These are phyloP conservation scores for Nipponia nippon DNA, from an alignment of 2,113 vertebrate genomes.

Conservation along the genomic window DNA sequence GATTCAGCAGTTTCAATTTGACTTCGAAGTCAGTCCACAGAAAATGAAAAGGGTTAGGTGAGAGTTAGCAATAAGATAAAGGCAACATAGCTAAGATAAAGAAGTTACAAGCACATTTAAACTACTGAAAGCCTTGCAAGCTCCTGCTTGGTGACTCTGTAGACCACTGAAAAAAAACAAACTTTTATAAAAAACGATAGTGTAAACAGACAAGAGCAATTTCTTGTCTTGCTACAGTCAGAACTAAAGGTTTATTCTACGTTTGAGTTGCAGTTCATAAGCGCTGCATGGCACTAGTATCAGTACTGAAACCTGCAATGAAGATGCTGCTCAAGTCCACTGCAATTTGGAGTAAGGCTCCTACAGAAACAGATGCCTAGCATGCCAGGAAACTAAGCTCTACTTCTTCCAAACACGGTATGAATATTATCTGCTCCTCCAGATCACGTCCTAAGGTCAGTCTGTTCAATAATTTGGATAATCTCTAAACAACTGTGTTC, in stretches of 20 bases:
- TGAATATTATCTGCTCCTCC: background rate
- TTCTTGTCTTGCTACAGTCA: background rate
- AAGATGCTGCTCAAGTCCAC: background rate
- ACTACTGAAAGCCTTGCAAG: background rate
- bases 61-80: background rate
- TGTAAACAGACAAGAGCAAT: background rate
- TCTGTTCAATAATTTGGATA: background rate
- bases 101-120: background rate
- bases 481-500: background rate
- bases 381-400: background rate
- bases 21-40: background rate
- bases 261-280: background rate
- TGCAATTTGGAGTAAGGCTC: background rate
- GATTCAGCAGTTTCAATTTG: background rate
- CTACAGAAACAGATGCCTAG: background rate
- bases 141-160: background rate
- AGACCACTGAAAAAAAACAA: background rate
- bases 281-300: background rate
- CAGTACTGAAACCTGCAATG: constrained; percentile 7
- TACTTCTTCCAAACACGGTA: background rate
- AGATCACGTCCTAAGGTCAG: background rate
- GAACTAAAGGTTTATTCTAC: background rate
- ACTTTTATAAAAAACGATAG: background rate
- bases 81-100: background rate
- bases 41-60: background rate